Evolutionary conservation across 2,888 invertebrate species (phyloP).

Genomic region (Morpho deidamia): DNA sequence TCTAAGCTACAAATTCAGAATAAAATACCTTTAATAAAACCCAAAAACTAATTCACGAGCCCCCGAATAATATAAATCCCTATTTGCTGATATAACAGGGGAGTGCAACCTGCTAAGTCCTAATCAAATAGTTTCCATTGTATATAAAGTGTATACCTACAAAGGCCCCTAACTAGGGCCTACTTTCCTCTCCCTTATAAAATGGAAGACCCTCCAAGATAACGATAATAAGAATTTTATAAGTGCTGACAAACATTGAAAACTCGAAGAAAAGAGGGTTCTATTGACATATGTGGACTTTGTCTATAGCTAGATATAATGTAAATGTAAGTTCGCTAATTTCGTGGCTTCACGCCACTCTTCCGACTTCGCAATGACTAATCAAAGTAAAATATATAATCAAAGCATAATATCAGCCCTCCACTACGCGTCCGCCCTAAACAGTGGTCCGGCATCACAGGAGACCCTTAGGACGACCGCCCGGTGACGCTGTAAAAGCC

Average conservation of each 20-base stretch:
- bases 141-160: not conserved
- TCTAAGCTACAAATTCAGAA: not conserved
- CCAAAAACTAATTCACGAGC: constrained; percentile 7
- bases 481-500: too few species aligned
- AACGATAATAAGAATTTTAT: constrained; percentile 5
- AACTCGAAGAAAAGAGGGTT: not conserved
- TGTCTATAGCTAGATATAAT: too few species aligned
- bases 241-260: not conserved
- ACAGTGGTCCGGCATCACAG: too few species aligned
- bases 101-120: constrained; percentile 4
- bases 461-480: too few species aligned
- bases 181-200: constrained; percentile 2
- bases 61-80: constrained; percentile 6
- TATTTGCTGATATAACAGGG: constrained; percentile 10
- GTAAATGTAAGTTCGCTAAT: too few species aligned
- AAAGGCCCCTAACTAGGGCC: constrained; percentile 2
- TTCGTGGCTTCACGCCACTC: too few species aligned
- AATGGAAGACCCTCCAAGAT: constrained; percentile 1
- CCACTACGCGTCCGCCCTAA: too few species aligned
- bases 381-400: too few species aligned
- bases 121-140: constrained; percentile 9
- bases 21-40: constrained; percentile 5
- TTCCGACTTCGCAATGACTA: too few species aligned
- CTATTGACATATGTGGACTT: not conserved
- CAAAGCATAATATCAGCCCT: too few species aligned